Evolutionary conservation across 2,797 vertebrate species (phyloP), one percentile per base, ranked within the genome.

Genomic region (Dicrostonyx torquatus): DNA sequence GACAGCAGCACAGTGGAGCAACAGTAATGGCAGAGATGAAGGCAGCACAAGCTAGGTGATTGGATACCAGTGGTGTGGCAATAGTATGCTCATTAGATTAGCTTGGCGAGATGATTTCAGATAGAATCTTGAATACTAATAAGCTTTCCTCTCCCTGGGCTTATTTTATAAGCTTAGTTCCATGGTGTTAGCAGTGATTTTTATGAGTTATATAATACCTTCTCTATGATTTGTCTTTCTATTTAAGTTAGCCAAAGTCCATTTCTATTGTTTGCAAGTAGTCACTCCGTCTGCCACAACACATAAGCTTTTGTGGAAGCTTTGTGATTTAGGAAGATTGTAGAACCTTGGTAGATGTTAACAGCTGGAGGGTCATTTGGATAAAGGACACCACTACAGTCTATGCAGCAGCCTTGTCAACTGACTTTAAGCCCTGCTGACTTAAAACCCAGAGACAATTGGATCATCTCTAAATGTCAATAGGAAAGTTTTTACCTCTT

Each of bases 241-340:
- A 10, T 48, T 77, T 79, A 64, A 94, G 45, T 60, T 53, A 86
- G 73, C 79, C 14, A 45, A 89, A 66, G 40, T 77, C 12, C 40
- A 80, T 93, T 84, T 88, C 82, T 95, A 2, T 85, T 94, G 73
- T 40, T 90, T 90, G 12, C 15, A n/a, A 24, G 37, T 72, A 43
- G 53, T 37, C 62, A 37, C 20, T 6, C 17, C 91, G 80, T 55
- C 53, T 76, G 13, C 58, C 45, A n/a, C 8, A 80, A 12, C 9
- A 55, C 4, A 14, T 43, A 34, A 91, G 12, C 15, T 66, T 62
- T 78, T 55, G 14, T 53, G 34, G 43, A 43, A 90, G 34, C 31
- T 40, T 31, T 78, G 29, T 10, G 34, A 84, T 43, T 72, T 31
- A n/a, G 24, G 64, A 62, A 50, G 22, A 6, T 89, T 72, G 55